Conservation (phyloP, 2,797 vertebrate genomes). For the Helicolenus hilgendorfi region DNA sequence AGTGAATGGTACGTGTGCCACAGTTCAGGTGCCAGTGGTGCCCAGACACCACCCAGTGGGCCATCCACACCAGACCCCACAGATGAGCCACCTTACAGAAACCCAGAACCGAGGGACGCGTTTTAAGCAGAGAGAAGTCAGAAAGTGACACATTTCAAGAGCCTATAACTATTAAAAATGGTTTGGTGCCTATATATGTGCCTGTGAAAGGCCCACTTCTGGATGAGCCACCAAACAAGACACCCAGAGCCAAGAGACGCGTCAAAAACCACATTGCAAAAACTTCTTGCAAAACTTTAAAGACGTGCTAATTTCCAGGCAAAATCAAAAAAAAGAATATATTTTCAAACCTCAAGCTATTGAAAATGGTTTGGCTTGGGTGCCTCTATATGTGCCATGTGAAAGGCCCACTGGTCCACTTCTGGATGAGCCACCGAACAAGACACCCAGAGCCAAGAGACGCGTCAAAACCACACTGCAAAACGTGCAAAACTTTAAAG, state of each 20-base stretch:
- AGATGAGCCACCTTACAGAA: slow-evolving; percentile 86
- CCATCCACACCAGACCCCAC: slow-evolving; percentile 88
- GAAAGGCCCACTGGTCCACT: slow-evolving; percentile 49
- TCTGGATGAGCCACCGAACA: slow-evolving; percentile 65
- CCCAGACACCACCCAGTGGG: slow-evolving; percentile 88
- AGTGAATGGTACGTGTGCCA: slow-evolving; percentile 99
- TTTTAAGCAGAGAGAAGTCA: slow-evolving; percentile 75
- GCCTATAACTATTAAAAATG: slow-evolving; percentile 34
- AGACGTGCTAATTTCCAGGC: no score
- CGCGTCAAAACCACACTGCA: slow-evolving; percentile 39
- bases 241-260: slow-evolving; percentile 63
- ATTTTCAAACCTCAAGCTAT: slow-evolving; percentile 9
- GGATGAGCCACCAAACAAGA: slow-evolving; percentile 67
- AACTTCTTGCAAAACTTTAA: no score
- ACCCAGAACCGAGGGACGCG: slow-evolving; percentile 86
- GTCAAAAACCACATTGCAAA: slow-evolving; percentile 36
- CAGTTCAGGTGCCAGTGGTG: slow-evolving; percentile 91
- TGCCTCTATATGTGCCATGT: slow-evolving; percentile 57
- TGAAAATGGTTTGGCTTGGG: slow-evolving; percentile 66
- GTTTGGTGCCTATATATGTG: slow-evolving; percentile 62
- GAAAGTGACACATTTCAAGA: slow-evolving; percentile 33
- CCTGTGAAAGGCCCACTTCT: slow-evolving; percentile 49
- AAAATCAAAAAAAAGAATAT: no score
- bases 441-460: slow-evolving; percentile 65
- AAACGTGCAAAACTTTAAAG: slow-evolving; percentile 47